Conservation (phyloP, 2,797 vertebrate genomes). For the Eremophila alpestris region DNA sequence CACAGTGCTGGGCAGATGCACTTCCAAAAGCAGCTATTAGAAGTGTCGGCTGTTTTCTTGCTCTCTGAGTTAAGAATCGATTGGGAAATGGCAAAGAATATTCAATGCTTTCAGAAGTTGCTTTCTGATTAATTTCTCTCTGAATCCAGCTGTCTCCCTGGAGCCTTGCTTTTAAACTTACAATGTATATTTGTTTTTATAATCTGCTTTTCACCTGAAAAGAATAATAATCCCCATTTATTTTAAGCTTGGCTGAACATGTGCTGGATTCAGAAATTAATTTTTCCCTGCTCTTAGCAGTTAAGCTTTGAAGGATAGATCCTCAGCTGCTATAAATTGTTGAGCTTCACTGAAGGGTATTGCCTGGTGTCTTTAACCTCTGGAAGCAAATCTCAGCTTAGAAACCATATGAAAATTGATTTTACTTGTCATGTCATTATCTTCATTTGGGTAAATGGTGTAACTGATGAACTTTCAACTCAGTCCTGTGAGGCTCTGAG, state of each 20-base stretch:
- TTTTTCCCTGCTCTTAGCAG: slow-evolving; percentile 39
- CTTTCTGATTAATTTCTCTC: slow-evolving; percentile 52
- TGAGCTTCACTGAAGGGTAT: slow-evolving; percentile 22
- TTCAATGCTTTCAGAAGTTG: slow-evolving; percentile 45
- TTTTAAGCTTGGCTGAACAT: slow-evolving; percentile 55
- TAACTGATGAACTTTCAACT: background rate
- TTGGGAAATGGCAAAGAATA: slow-evolving; percentile 55
- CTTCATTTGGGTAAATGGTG: slow-evolving; percentile 33
- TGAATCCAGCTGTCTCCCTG: background rate
- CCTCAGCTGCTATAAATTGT: slow-evolving; percentile 53
- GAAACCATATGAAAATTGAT: slow-evolving; percentile 61
- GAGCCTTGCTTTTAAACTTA: slow-evolving; percentile 12
- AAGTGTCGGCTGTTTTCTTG: slow-evolving; percentile 45
- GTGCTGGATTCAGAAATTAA: slow-evolving; percentile 47
- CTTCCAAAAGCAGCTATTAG: slow-evolving; percentile 54
- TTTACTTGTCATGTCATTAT: slow-evolving; percentile 45
- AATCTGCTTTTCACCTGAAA: slow-evolving; percentile 65
- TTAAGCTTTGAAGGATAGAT: slow-evolving; percentile 48
- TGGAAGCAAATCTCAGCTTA: slow-evolving; percentile 44
- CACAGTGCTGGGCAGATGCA: background rate
- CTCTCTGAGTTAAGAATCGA: slow-evolving; percentile 55
- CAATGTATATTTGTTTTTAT: slow-evolving; percentile 31
- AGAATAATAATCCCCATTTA: slow-evolving; percentile 48
- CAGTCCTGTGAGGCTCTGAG: background rate
- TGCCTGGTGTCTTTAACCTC: slow-evolving; percentile 53